Percentiles rank a stretch among this genome's conserved stretches.
Conservation (phyloP, 1,140 invertebrate genomes). For the Copidosoma floridanum region DNA sequence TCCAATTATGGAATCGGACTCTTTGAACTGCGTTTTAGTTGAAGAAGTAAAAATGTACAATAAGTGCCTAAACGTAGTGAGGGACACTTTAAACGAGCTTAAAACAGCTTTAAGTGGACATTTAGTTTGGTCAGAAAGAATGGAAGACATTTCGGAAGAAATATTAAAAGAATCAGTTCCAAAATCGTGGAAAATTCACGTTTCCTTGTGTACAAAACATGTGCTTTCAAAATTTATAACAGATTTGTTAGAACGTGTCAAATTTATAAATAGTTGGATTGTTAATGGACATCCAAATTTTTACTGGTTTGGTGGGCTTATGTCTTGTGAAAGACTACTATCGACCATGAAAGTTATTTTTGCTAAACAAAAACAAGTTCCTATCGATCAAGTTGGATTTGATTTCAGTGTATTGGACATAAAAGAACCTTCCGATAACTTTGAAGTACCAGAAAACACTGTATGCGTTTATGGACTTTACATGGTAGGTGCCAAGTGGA, state of each 20-base stretch:
- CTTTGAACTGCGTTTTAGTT: slow-evolving; percentile 66
- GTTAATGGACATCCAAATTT: slow-evolving; percentile 59
- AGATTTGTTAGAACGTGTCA: slow-evolving; percentile 36
- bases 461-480: slow-evolving; percentile 79
- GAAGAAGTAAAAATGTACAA: slow-evolving; percentile 68
- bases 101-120: slow-evolving; percentile 65
- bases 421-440: slow-evolving; percentile 16
- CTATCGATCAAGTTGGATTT: slow-evolving; percentile 63
- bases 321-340: slow-evolving; percentile 69
- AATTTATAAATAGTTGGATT: slow-evolving; percentile 60
- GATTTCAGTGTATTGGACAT: slow-evolving; percentile 55
- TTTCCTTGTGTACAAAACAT: slow-evolving; percentile 18
- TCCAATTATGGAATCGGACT: slow-evolving; percentile 57
- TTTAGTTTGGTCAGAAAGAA: slow-evolving; percentile 60
- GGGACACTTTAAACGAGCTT: slow-evolving; percentile 58
- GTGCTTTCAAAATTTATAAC: slow-evolving; percentile 37
- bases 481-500: slow-evolving; percentile 82
- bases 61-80: slow-evolving; percentile 52
- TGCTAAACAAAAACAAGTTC: slow-evolving; percentile 60
- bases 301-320: slow-evolving; percentile 70
- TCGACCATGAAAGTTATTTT: slow-evolving; percentile 67
- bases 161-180: slow-evolving; percentile 63
- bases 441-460: slow-evolving; percentile 60
- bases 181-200: slow-evolving; percentile 34
- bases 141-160: slow-evolving; percentile 61